These are phyloP conservation scores for Drosophila paramelanica DNA, from an alignment of 2,888 invertebrate species.

Conservation along the genomic window DNA sequence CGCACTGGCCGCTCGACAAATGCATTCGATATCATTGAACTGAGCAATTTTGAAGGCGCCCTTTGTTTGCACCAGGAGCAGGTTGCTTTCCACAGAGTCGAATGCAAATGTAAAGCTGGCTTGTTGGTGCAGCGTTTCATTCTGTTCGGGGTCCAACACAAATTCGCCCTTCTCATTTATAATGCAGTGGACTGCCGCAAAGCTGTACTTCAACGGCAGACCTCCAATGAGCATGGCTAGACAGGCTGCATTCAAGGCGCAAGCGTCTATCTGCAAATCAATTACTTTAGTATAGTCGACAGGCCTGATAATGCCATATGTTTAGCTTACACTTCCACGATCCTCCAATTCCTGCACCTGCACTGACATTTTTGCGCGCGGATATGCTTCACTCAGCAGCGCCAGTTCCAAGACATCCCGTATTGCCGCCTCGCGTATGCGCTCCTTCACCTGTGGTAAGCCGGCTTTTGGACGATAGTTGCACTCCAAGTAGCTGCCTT, in stretches of 20 bases:
- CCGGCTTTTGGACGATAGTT: slow-evolving; percentile 91
- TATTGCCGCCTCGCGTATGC: slow-evolving; percentile 90
- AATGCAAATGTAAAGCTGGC: slow-evolving; percentile 91
- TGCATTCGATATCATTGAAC: slow-evolving; percentile 88
- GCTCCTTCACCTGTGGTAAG: slow-evolving; percentile 89
- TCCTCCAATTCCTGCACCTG: slow-evolving; percentile 95
- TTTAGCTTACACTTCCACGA: slow-evolving; percentile 89
- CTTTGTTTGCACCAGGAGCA: slow-evolving; percentile 89
- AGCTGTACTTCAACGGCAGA: slow-evolving; percentile 92
- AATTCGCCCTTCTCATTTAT: slow-evolving; percentile 88
- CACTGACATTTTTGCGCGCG: slow-evolving; percentile 91
- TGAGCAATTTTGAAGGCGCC: slow-evolving; percentile 89
- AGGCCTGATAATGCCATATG: no score
- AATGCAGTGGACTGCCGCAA: slow-evolving; percentile 92
- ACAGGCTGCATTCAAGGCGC: slow-evolving; percentile 93
- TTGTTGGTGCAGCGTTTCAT: slow-evolving; percentile 86
- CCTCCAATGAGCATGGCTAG: slow-evolving; percentile 93
- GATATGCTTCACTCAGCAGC: slow-evolving; percentile 90
- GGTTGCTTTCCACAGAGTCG: slow-evolving; percentile 87
- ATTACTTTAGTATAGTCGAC: not conserved
- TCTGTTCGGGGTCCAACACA: slow-evolving; percentile 88
- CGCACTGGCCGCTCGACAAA: slow-evolving; percentile 89
- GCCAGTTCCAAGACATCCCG: slow-evolving; percentile 91
- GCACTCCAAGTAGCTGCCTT: slow-evolving; percentile 91
- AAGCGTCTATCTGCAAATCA: slow-evolving; percentile 88